Base-by-base conservation (phyloP, 2,113 vertebrate species). In the Pangasianodon gigas region DNA sequence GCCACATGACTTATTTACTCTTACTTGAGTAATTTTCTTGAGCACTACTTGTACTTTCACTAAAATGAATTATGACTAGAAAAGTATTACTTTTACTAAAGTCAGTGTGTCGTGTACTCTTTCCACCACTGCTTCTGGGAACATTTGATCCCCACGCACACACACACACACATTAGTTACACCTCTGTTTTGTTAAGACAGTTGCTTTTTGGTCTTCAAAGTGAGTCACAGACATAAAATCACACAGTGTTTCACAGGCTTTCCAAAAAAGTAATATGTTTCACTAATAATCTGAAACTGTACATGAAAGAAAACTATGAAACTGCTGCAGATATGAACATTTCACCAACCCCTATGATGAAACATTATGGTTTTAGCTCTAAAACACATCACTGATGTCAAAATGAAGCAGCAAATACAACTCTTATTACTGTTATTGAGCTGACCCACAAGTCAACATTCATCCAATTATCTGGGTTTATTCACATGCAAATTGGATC, bases 101-200 rank as follows among this genome's bases (percentile, higher is more conserved):
- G 60, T 65, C 60, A 29, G 1, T 67, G 65, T 69, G n/a, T 0
- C 19, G 32, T 74, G 69, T 8, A 37, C 32, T 41, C 16, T 74
- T 74, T 74, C 37, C 71, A 74, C 7, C 13, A 37, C 13, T 71
- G 67, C 9, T 75, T 75, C 19, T 77, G 44, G 21, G 21, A 13
- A 46, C 7, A 44, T 44, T 75, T 54, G 11, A 54, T 54, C 52
- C 52, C 52, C 52, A 3, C 52, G 14, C 52, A 54, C 13, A 14
- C 13, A 54, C 52, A 52, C 79, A 52, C 14, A 54, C 29, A 52
- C 29, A 81, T 26, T 77, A 46, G 74, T 29, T 95, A 95, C 94
- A 93, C 92, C 94, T 92, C 86, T 67, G 87, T 95, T 95, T 95
- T 96, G 94, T 92, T 93, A 91, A 94, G 93, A 87, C 93, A 92